Conservation (phyloP, 2,888 invertebrate species). For the Tachina lurida region DNA sequence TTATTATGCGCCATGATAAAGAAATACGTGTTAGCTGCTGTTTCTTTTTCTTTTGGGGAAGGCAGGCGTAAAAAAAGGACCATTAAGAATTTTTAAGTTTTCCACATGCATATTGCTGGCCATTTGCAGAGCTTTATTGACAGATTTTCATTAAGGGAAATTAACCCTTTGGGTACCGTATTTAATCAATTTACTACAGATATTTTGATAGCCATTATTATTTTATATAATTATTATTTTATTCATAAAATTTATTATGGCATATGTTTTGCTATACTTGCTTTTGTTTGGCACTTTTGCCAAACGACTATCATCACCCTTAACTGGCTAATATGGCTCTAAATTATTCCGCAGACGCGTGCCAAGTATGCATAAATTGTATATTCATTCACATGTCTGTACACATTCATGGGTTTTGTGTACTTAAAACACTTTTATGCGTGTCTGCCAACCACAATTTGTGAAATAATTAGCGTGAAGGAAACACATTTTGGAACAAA, state of each 20-base stretch:
- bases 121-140: background rate
- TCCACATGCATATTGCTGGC: background rate
- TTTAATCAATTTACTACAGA: background rate
- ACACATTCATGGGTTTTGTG: background rate
- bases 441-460: constrained; percentile 69
- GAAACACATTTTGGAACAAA: constrained; percentile 31
- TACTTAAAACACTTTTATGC: constrained; percentile 53
- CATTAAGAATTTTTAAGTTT: background rate
- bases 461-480: constrained; percentile 66
- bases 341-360: constrained; percentile 59
- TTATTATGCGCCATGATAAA: background rate
- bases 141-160: background rate
- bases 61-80: background rate
- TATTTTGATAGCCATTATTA: background rate
- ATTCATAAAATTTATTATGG: too few relatives aligned
- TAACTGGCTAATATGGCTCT: constrained; percentile 37
- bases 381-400: constrained; percentile 35
- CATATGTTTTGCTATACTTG: background rate
- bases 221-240: background rate
- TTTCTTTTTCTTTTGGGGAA: background rate
- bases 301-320: background rate
- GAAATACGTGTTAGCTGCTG: background rate
- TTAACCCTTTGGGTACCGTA: constrained; percentile 3
- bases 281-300: background rate
- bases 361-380: constrained; percentile 66